These are phyloP conservation scores for Diorhabda elongata DNA, from an alignment of 1,140 invertebrate genomes.

Conservation along the genomic window DNA sequence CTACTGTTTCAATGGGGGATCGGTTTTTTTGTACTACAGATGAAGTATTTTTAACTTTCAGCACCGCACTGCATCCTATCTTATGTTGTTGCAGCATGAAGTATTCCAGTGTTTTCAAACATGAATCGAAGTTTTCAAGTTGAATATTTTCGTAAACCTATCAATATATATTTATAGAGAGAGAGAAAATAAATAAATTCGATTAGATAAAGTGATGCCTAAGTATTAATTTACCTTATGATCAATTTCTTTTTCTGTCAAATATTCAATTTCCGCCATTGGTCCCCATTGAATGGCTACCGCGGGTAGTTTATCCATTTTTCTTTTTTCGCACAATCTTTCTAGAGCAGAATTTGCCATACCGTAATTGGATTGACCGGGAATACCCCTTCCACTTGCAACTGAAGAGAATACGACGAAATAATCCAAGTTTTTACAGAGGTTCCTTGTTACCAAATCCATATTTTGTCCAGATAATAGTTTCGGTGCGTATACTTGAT, in stretches of 20 bases:
- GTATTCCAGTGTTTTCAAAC: constrained; percentile 62
- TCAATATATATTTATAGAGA: not conserved
- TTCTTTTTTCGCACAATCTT: constrained; percentile 53
- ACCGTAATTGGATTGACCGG: constrained; percentile 73
- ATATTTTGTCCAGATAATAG: constrained; percentile 75
- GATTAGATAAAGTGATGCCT: too few relatives aligned
- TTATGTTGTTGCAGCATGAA: constrained; percentile 62
- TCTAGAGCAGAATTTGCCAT: constrained; percentile 59
- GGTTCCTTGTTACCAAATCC: constrained; percentile 59
- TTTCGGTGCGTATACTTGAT: constrained; percentile 70
- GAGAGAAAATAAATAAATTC: too few relatives aligned
- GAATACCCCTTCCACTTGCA: constrained; percentile 63
- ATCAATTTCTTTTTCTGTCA: constrained; percentile 48
- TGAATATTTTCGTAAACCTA: constrained; percentile 63
- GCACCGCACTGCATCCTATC: constrained; percentile 72
- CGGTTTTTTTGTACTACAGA: constrained; percentile 54
- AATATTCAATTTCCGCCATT: constrained; percentile 50
- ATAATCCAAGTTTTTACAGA: constrained; percentile 31
- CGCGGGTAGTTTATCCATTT: constrained; percentile 50
- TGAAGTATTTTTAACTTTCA: constrained; percentile 62
- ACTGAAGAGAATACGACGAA: constrained; percentile 73
- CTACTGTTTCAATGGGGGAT: constrained; percentile 54
- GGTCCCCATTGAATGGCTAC: constrained; percentile 59
- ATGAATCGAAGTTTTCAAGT: constrained; percentile 78
- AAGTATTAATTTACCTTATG: too few relatives aligned